Evolutionary conservation across 37 sponge, comb jelly and placozoan genomes (phyloP).

Genomic region (Crambe crambe): DNA sequence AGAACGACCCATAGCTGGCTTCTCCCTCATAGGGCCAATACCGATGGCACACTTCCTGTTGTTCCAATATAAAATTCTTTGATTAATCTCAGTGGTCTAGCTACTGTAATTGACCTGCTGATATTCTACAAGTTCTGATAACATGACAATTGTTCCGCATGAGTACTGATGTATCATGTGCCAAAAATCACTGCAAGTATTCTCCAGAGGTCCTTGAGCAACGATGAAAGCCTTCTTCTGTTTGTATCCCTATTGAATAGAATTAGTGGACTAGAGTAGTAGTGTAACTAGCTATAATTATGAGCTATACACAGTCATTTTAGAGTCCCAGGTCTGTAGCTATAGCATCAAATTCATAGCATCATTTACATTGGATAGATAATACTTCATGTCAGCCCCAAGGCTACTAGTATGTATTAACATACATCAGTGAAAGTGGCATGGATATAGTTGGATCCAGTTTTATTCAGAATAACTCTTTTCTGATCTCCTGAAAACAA

Average conservation of each 20-base stretch:
- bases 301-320: too few species aligned
- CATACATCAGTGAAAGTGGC: slow-evolving; percentile 54
- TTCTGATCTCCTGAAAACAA: slow-evolving; percentile 2
- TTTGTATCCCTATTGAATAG: slow-evolving; percentile 45
- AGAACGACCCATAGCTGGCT: background rate
- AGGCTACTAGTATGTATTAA: too few species aligned
- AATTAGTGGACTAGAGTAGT: background rate
- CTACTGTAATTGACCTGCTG: background rate
- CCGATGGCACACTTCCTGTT: slow-evolving; percentile 22
- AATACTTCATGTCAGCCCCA: too few species aligned
- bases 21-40: slow-evolving; percentile 33
- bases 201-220: slow-evolving; percentile 29
- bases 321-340: too few species aligned
- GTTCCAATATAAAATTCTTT: too few species aligned
- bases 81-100: too few species aligned
- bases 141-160: slow-evolving; percentile 46
- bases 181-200: slow-evolving; percentile 53
- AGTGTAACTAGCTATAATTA: background rate
- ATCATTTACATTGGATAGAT: background rate
- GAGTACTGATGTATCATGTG: slow-evolving; percentile 39
- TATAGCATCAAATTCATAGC: background rate
- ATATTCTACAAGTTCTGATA: slow-evolving; percentile 18
- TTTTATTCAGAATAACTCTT: slow-evolving; percentile 28
- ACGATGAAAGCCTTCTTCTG: slow-evolving; percentile 46
- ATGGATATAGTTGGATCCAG: slow-evolving; percentile 33